These are phyloP conservation scores for Melanophora roralis DNA, from an alignment of 2,888 invertebrate species.

Conservation along the genomic window DNA sequence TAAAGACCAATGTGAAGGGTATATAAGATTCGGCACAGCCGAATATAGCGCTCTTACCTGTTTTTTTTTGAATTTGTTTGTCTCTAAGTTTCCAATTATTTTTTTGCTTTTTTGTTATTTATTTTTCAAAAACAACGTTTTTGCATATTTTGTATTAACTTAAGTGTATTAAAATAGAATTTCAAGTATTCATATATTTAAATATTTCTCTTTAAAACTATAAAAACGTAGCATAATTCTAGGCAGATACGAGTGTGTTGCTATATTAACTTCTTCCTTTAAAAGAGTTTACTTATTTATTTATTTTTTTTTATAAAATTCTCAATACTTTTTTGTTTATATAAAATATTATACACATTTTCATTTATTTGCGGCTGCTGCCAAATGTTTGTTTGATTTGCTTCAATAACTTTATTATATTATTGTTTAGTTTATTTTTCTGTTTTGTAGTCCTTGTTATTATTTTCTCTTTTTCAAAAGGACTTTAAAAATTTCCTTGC, in stretches of 20 bases:
- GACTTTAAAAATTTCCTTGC: not conserved
- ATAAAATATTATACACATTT: not conserved
- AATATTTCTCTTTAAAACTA: constrained; percentile 7
- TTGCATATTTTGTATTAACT: too few species aligned
- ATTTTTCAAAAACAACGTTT: too few species aligned
- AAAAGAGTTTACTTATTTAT: not conserved
- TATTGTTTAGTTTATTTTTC: constrained; percentile 39
- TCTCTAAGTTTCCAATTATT: too few species aligned
- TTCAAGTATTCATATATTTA: not conserved
- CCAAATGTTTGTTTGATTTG: constrained; percentile 64
- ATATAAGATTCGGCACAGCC: too few species aligned
- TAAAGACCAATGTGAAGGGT: too few species aligned
- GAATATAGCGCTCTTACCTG: too few species aligned
- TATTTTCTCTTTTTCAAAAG: not conserved
- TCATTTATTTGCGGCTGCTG: constrained; percentile 35
- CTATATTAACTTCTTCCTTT: not conserved
- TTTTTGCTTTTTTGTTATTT: too few species aligned
- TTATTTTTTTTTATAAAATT: constrained; percentile 2
- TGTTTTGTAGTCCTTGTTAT: not conserved
- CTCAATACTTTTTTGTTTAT: not conserved
- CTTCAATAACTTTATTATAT: constrained; percentile 63
- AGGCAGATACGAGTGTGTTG: not conserved
- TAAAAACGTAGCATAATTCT: constrained; percentile 18
- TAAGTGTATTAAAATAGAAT: too few species aligned
- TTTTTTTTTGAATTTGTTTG: too few species aligned